Conservation (phyloP, 2,113 vertebrate species). For the Phrynosoma blainvillii region DNA sequence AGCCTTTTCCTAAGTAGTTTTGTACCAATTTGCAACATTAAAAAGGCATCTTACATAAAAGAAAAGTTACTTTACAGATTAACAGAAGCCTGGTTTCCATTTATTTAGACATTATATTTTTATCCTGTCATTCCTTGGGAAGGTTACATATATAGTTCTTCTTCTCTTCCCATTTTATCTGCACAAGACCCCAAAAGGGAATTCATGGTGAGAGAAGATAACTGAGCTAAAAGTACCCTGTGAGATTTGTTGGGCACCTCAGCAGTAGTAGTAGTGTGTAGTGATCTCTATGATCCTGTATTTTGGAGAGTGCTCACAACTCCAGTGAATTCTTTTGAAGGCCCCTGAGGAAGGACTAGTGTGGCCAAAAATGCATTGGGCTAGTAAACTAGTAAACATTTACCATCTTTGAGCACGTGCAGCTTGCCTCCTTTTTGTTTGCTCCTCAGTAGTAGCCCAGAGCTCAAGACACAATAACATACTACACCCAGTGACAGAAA, state of each 20-base stretch:
- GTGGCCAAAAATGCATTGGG: too few species aligned
- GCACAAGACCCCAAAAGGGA: neutral
- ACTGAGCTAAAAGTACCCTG: neutral
- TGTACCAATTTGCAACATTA: slow-evolving; percentile 44
- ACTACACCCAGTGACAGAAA: too few species aligned
- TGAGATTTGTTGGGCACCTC: neutral
- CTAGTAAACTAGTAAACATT: too few species aligned
- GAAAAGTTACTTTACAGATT: neutral
- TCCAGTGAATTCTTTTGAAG: too few species aligned
- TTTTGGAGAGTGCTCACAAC: too few species aligned
- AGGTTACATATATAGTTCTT: neutral
- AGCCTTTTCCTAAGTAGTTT: slow-evolving; percentile 31
- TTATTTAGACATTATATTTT: neutral
- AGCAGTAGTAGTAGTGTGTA: too few species aligned
- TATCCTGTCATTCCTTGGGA: neutral
- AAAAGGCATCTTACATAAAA: neutral
- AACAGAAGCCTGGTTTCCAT: neutral
- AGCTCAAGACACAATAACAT: too few species aligned
- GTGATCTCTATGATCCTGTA: too few species aligned
- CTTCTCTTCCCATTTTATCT: neutral
- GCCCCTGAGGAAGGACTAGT: too few species aligned
- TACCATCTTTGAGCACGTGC: too few species aligned
- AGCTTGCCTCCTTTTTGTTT: too few species aligned
- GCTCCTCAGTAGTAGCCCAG: too few species aligned
- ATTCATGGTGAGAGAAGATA: neutral